Evolutionary conservation across 2,113 vertebrate species (phyloP), one percentile per base, ranked within the genome.

Genomic region (Pampusana beccarii): DNA sequence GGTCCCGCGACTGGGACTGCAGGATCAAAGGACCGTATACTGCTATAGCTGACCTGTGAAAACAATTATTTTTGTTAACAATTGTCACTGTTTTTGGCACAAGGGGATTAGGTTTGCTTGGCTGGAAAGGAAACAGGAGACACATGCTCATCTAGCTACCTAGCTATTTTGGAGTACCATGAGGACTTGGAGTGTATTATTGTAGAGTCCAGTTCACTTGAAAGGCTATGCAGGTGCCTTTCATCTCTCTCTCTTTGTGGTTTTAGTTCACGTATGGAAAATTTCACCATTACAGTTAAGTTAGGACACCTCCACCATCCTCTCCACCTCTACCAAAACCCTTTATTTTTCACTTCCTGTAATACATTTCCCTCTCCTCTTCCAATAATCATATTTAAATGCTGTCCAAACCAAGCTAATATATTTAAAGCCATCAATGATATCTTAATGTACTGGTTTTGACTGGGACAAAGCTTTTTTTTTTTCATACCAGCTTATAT

Each of bases 11-110:
- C 98, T 1, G 98, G 98, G 73, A 99, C 99, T 11, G 99, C 99
- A 3, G 99, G 99, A 95, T 99, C 99, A 86, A 99, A 99, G 0
- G 99, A 99, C 33, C 98, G 98, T 65, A 99, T 97, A 1, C 99
- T 99, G 90, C 98, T 99, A 58, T 99, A 99, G 97, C 98, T 99
- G 95, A 99, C 98, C 99, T 99, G 97, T 86, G 75, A 70, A 75
- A 89, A 50, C 58, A 77, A 40, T 40, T 9, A 40, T 53, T 85
- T 79, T 82, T 62, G 5, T 46, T 38, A 42, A 70, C 13, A 81
- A 16, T 13, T 71, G 24, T 40, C 53, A 31, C 12, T 51, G 25
- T 2, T 69, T 78, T 92, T 44, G 42, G 38, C 29, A 28, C 48
- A 42, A 79, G 19, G 40, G 16, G 29, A 73, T 80, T 75, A 85